phyloP scores from a whole-genome alignment of 2,113 vertebrate genomes.

The Erpornis zantholeuca region DNA sequence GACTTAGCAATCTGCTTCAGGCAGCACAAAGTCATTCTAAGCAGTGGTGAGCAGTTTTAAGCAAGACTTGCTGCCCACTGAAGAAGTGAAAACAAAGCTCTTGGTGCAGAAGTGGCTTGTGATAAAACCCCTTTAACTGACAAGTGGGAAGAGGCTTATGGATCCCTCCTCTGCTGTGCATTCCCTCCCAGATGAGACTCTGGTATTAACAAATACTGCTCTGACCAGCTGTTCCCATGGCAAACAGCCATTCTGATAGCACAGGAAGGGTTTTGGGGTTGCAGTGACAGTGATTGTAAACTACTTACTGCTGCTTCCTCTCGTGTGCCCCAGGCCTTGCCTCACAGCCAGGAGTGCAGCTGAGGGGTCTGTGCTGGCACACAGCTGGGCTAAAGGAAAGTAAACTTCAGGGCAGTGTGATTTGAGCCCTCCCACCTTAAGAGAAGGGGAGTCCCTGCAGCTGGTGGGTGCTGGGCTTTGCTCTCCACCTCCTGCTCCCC shows the following conservation, averaged over 20 bases:
- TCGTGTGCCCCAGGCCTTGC: not conserved
- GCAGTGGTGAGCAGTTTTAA: not conserved
- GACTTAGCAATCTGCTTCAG: not conserved
- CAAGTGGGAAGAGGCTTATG: not conserved
- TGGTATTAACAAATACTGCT: not conserved
- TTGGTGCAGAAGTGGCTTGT: not conserved
- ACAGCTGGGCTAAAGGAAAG: not conserved
- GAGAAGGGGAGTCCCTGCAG: too few relatives aligned
- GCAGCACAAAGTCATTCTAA: not conserved
- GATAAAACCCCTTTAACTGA: not conserved
- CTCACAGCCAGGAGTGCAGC: not conserved
- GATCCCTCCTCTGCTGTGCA: not conserved
- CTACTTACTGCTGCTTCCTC: not conserved
- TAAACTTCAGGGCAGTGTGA: not conserved
- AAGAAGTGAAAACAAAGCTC: not conserved
- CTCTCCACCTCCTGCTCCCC: rapidly evolving
- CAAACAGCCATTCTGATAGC: not conserved
- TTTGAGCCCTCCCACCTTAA: not conserved
- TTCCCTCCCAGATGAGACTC: not conserved
- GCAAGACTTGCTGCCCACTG: not conserved
- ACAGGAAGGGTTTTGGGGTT: not conserved
- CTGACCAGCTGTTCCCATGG: not conserved
- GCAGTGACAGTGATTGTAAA: not conserved
- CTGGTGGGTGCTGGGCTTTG: not conserved
- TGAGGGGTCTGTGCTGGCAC: not conserved